These are phyloP conservation scores for Haplochromis burtoni DNA, from an alignment of 2,113 vertebrate genomes.

Conservation along the genomic window DNA sequence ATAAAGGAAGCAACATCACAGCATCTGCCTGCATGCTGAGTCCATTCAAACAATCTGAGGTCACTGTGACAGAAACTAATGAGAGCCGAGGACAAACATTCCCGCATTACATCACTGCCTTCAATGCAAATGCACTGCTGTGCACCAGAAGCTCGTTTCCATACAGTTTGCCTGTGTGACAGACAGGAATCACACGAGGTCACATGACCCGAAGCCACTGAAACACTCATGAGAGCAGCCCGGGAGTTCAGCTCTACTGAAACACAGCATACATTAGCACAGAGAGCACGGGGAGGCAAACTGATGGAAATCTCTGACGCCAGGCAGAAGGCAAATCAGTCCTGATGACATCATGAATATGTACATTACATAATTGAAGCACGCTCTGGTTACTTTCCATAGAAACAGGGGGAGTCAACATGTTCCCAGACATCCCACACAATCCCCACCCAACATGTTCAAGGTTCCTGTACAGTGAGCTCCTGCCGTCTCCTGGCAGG, in stretches of 20 bases:
- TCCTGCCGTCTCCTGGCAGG: neutral
- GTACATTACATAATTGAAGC: neutral
- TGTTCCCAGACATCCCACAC: neutral
- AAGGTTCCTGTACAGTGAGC: neutral
- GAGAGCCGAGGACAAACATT: neutral
- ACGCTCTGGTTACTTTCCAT: neutral
- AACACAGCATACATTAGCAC: neutral
- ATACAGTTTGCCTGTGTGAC: neutral
- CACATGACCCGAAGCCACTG: neutral
- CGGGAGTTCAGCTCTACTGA: neutral
- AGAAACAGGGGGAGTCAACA: neutral
- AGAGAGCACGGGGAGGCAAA: neutral
- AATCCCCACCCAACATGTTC: neutral
- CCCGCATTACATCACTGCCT: neutral
- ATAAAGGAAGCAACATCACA: neutral
- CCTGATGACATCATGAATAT: neutral
- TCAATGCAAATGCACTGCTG: constrained; percentile 42
- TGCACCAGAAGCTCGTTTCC: constrained; percentile 38
- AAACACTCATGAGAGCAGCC: neutral
- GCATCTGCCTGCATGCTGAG: neutral
- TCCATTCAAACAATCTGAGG: neutral
- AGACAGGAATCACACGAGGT: neutral
- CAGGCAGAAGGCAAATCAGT: neutral
- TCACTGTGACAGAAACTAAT: neutral
- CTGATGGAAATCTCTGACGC: neutral